Evolutionary conservation across 2,113 vertebrate genomes (phyloP).

Genomic region (Choloepus hoffmanni): DNA sequence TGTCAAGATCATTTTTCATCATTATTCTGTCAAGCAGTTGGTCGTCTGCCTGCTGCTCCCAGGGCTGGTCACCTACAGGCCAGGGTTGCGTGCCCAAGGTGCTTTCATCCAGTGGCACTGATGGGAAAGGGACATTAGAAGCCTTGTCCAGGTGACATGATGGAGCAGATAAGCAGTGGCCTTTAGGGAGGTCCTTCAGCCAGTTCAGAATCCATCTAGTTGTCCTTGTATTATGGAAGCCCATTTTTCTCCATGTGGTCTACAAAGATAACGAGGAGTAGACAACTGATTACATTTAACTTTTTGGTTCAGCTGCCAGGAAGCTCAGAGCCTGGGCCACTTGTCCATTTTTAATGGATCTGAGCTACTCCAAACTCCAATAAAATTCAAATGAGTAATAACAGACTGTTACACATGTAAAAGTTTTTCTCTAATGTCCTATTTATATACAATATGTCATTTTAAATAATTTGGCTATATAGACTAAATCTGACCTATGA

Average conservation of each 20-base stretch:
- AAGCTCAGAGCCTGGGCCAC: background rate
- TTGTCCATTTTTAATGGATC: background rate
- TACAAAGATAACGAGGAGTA: background rate
- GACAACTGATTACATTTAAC: background rate
- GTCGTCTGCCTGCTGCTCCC: background rate
- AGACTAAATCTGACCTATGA: background rate
- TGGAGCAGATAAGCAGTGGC: background rate
- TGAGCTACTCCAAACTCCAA: background rate
- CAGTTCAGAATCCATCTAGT: background rate
- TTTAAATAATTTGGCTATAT: background rate
- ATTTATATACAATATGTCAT: background rate
- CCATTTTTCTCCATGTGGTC: background rate
- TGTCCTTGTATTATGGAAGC: background rate
- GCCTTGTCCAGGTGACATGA: background rate
- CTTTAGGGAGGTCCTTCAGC: background rate
- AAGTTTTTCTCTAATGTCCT: background rate
- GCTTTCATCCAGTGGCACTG: background rate
- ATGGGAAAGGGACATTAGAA: background rate
- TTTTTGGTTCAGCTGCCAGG: constrained; percentile 14
- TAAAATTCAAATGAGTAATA: background rate
- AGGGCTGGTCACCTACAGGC: background rate
- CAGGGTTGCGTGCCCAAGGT: fast-evolving
- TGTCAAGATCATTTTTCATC: constrained; percentile 73
- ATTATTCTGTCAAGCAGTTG: background rate
- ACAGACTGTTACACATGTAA: background rate